Conservation (phyloP, 2,113 vertebrate species). For the Lasiurus borealis region DNA sequence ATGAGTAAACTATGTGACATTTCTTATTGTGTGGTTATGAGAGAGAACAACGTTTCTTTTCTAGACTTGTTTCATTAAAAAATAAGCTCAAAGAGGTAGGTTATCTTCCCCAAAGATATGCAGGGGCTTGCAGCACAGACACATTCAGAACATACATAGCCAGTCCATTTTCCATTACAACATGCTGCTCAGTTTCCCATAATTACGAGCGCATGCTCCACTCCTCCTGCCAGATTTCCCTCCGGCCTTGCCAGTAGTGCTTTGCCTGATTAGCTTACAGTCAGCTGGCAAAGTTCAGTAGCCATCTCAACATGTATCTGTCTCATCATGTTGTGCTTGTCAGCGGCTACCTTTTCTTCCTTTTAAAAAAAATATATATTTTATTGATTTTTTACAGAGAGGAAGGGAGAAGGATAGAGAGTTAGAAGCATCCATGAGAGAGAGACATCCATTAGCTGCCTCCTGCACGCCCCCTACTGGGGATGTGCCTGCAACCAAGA, state of each 20-base stretch:
- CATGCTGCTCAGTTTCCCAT: background rate
- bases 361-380: no score
- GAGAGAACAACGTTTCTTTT: background rate
- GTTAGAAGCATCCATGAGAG: no score
- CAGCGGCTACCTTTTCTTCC: conserved; percentile 29
- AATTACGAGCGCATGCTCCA: background rate
- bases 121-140: background rate
- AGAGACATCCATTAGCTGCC: no score
- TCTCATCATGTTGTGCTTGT: conserved; percentile 61
- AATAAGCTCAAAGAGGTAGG: fast-evolving
- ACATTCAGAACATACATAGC: background rate
- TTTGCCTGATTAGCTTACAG: conserved; percentile 61
- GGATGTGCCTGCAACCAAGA: no score
- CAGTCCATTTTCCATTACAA: background rate
- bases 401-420: no score
- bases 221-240: background rate
- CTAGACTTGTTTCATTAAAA: background rate
- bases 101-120: background rate
- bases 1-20: background rate
- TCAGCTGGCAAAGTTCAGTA: conserved; percentile 41
- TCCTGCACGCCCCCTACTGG: no score
- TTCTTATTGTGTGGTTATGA: background rate
- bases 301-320: background rate
- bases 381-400: no score
- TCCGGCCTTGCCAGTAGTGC: background rate